phyloP scores from a whole-genome alignment of 2,113 vertebrate genomes.

The Piprites chloris region DNA sequence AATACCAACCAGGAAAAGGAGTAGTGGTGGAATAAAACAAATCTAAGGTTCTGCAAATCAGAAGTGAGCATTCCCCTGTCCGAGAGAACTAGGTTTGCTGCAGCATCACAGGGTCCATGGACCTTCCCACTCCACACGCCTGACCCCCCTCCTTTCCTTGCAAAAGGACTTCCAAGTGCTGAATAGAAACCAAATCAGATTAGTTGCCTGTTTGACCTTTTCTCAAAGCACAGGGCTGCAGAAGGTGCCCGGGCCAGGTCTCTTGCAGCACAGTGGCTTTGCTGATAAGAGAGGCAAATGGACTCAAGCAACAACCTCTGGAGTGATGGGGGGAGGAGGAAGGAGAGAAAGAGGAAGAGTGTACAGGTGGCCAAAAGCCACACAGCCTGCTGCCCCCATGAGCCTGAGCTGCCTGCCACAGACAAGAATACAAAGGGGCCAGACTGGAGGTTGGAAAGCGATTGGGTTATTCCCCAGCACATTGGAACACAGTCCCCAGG shows the following conservation, averaged over 20 bases:
- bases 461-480: background rate
- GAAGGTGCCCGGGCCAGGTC: background rate
- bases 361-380: background rate
- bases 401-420: background rate
- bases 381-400: background rate
- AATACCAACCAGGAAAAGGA: background rate
- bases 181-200: background rate
- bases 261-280: background rate
- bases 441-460: background rate
- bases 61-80: background rate
- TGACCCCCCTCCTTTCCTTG: background rate
- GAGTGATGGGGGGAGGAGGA: background rate
- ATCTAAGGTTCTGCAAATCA: background rate
- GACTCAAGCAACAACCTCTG: fast-evolving
- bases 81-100: background rate
- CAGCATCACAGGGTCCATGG: background rate
- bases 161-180: background rate
- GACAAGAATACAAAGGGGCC: background rate
- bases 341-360: constrained; percentile 16
- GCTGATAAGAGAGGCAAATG: background rate
- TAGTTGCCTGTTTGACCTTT: constrained; percentile 1
- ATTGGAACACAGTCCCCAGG: fast-evolving
- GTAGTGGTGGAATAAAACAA: fast-evolving
- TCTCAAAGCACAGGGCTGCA: background rate
- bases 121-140: background rate